Conservation (phyloP, 2,113 vertebrate genomes). For the Speoplatyrhinus poulsoni region DNA sequence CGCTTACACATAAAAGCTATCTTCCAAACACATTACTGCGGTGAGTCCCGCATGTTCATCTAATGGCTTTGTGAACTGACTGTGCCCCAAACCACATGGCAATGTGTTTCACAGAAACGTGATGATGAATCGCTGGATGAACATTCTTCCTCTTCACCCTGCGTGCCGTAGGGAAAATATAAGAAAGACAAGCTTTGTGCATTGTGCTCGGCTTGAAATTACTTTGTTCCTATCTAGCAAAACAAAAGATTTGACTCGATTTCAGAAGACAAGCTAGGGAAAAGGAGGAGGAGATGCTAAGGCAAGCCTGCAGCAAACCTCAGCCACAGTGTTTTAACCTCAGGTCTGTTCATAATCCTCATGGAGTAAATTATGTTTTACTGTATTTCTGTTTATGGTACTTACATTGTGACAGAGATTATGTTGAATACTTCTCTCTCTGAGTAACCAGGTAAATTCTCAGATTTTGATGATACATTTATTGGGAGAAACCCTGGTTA, state of each 20-base stretch:
- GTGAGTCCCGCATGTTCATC: conserved; percentile 49
- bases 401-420: too few relatives aligned
- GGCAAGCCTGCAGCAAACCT: too few relatives aligned
- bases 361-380: too few relatives aligned
- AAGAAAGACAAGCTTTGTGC: conserved; percentile 49
- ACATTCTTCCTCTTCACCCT: conserved; percentile 40
- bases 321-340: too few relatives aligned
- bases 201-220: conserved; percentile 50
- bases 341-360: too few relatives aligned
- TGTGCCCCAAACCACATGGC: conserved; percentile 39
- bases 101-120: conserved; percentile 54
- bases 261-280: conserved; percentile 29
- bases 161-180: conserved; percentile 37
- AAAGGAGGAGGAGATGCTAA: too few relatives aligned
- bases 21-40: conserved; percentile 37
- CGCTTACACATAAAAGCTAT: conserved; percentile 26
- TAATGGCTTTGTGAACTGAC: conserved; percentile 53
- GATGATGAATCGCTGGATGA: conserved; percentile 35
- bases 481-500: too few relatives aligned
- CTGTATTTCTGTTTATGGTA: too few relatives aligned
- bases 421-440: too few relatives aligned
- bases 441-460: too few relatives aligned
- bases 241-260: conserved; percentile 45
- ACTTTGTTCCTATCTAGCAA: conserved; percentile 41
- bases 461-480: too few relatives aligned